phyloP scores from a whole-genome alignment of 2,888 invertebrate genomes.

The Dasysyrphus tricinctus region DNA sequence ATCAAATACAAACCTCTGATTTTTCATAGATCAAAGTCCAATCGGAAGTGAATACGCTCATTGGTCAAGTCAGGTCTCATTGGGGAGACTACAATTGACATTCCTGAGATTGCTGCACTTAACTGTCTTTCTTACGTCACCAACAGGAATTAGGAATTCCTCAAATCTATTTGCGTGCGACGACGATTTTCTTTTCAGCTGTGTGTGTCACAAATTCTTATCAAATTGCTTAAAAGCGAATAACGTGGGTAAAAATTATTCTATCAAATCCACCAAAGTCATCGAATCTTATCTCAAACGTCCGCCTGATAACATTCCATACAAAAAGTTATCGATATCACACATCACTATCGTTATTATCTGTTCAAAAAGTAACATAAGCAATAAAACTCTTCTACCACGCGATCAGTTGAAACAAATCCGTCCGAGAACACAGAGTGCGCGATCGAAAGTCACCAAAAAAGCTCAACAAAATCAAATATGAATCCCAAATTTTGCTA shows the following conservation, averaged over 20 bases:
- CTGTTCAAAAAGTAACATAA: background rate
- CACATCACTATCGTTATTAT: background rate
- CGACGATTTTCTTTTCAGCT: background rate
- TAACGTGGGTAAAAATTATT: background rate
- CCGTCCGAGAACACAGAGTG: conserved; percentile 35
- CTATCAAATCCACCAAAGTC: background rate
- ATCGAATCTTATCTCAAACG: background rate
- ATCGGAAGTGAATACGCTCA: background rate
- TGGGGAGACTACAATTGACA: background rate
- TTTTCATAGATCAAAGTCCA: conserved; percentile 10
- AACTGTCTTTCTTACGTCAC: background rate
- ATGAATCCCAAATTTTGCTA: conserved; percentile 40
- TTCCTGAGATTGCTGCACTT: background rate
- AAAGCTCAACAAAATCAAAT: background rate
- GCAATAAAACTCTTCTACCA: conserved; percentile 17
- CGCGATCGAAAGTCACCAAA: background rate
- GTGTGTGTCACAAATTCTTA: background rate
- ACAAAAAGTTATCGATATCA: conserved; percentile 20
- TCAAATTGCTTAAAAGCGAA: background rate
- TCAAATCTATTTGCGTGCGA: background rate
- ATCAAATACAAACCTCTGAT: background rate
- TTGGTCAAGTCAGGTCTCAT: background rate
- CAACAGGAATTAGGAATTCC: conserved; percentile 4
- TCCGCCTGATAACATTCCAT: conserved; percentile 26
- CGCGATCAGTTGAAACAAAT: conserved; percentile 47